phyloP scores from a whole-genome alignment of 1,140 invertebrate species.

The Helicoverpa zea region DNA sequence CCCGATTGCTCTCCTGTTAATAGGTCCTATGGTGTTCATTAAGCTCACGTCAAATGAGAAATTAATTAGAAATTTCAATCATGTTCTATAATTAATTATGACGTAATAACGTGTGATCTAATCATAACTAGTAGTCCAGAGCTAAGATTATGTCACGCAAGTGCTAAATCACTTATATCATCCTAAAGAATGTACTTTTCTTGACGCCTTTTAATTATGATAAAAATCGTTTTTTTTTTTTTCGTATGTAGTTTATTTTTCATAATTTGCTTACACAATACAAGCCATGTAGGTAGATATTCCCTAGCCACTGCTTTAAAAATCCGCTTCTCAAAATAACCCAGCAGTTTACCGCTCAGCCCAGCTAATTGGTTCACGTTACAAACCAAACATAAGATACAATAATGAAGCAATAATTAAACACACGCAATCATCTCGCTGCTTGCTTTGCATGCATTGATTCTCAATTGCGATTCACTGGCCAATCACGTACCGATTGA shows the following conservation, averaged over 20 bases:
- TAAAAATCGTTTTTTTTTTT: too few relatives aligned
- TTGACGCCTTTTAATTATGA: too few relatives aligned
- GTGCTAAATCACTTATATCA: too few relatives aligned
- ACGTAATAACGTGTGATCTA: neutral
- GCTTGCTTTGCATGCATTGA: conserved; percentile 31
- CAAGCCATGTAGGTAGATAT: too few relatives aligned
- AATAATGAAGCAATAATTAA: conserved; percentile 24
- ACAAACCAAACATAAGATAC: neutral
- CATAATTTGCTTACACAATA: too few relatives aligned
- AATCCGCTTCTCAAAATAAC: neutral
- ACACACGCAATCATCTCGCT: conserved; percentile 7
- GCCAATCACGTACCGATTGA: conserved; percentile 24
- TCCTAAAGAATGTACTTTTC: too few relatives aligned
- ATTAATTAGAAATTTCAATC: conserved; percentile 35
- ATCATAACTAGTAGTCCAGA: neutral
- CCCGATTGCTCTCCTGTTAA: conserved; percentile 17
- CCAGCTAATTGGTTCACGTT: neutral
- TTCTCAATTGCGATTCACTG: conserved; percentile 19
- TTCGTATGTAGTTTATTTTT: too few relatives aligned
- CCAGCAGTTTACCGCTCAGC: neutral
- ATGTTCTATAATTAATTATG: conserved; percentile 11
- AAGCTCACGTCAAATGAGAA: conserved; percentile 16
- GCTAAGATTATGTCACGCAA: too few relatives aligned
- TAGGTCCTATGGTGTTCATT: conserved; percentile 27
- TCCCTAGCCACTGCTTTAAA: too few relatives aligned